Evolutionary conservation across 2,113 vertebrate species (phyloP), one percentile per base, ranked within the genome.

Genomic region (Oreochromis tanganicae): DNA sequence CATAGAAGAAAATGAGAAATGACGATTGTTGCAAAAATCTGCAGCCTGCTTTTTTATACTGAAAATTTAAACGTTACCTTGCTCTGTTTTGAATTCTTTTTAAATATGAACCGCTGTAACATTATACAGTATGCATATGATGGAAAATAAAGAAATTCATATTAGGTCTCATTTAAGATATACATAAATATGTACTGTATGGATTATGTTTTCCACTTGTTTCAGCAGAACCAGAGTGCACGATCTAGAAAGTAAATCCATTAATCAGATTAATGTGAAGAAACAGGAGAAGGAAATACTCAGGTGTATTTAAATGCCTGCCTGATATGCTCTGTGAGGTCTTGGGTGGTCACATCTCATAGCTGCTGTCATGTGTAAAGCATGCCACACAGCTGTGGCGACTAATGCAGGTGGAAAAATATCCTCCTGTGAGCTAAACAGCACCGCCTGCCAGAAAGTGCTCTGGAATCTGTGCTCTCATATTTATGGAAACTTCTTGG

Each of bases 401-500:
- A 81, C 75, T 59, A 46, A 81, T 43, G 46, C 50, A 80, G 80
- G 83, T 66, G 12, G 85, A 88, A 87, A 34, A 63, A 84, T 71
- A 80, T 32, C 83, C 57, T 81, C 59, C 66, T 46, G 12, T 11
- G 46, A 92, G 88, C 84, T 86, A 80, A 50, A 52, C 85, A 50
- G 46, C 19, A 6, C 46, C 12, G 29, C 41, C 81, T 82, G 92
- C 88, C 92, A 84, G 46, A 80, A 17, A 50, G 46, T 5, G 56
- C 80, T 56, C 4, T 84, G 85, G 84, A 86, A 88, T 88, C 84
- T 80, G 56, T 83, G 75, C 71, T 86, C 85, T 78, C 9, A 14
- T 80, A 38, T 91, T 82, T 87, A 85, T 90, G 93, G 89, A 93
- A 94, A 90, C 54, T 50, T 86, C 87, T 66, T 38, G 24, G 68